Evolutionary conservation across 2,888 invertebrate species (phyloP).

Genomic region (Ophion slaviceki): DNA sequence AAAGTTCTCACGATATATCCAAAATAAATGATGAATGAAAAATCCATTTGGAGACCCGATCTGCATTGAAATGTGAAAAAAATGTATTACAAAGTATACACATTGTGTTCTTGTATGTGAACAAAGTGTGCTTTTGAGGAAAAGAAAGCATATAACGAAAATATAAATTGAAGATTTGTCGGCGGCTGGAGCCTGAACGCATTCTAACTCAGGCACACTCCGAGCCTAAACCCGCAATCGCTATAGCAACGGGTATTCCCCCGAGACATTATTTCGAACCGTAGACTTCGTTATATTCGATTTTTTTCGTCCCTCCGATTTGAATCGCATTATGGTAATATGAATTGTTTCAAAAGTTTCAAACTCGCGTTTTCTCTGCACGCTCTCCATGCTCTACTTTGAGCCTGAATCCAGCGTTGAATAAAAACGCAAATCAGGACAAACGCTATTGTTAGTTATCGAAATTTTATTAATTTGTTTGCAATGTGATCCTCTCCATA

Average conservation of each 20-base stretch:
- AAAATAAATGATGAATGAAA: not conserved
- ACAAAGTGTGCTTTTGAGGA: not conserved
- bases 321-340: slow-evolving; percentile 48
- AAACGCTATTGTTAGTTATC: not conserved
- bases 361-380: not conserved
- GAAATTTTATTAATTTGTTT: not conserved
- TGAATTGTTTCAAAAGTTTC: slow-evolving; percentile 15
- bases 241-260: slow-evolving; percentile 1
- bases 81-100: slow-evolving; percentile 2
- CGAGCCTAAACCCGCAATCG: not conserved
- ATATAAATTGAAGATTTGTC: slow-evolving; percentile 27
- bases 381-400: not conserved
- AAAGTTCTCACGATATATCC: not conserved
- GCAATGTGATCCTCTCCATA: not conserved
- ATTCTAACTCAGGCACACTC: slow-evolving; percentile 1
- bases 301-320: slow-evolving; percentile 16
- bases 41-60: not conserved
- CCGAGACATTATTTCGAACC: slow-evolving; percentile 15
- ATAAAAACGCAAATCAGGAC: not conserved
- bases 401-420: not conserved
- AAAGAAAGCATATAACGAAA: not conserved
- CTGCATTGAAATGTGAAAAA: not conserved
- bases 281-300: slow-evolving; percentile 27
- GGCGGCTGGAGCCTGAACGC: slow-evolving; percentile 1
- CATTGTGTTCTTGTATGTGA: not conserved